Percentiles rank a stretch among this genome's conserved stretches.
These are phyloP conservation scores for Morphnarchus princeps DNA, from an alignment of 2,113 vertebrate species.

Conservation along the genomic window DNA sequence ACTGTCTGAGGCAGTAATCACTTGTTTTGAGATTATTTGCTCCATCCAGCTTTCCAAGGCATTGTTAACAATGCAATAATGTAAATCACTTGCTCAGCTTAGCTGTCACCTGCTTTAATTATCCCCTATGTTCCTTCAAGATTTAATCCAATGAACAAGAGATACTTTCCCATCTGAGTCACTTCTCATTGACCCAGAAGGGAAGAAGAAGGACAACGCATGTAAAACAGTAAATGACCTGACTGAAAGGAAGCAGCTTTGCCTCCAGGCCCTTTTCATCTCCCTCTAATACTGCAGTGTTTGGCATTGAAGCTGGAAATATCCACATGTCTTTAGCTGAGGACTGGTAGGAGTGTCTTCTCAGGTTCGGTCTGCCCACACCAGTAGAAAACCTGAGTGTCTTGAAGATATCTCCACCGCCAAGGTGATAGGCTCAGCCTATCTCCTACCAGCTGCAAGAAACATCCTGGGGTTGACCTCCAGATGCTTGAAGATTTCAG, in stretches of 20 bases:
- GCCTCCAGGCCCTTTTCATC: background rate
- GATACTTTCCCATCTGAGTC: constrained; percentile 1
- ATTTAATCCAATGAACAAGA: background rate
- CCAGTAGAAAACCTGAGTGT: background rate
- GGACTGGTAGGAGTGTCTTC: background rate
- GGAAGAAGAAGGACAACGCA: background rate
- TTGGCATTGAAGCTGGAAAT: background rate
- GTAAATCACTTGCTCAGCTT: background rate
- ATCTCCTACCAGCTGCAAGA: background rate
- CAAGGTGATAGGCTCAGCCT: background rate
- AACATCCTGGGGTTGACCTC: background rate
- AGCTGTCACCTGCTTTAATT: constrained; percentile 20
- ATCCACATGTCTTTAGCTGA: background rate
- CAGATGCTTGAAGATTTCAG: background rate
- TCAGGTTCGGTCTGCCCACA: background rate
- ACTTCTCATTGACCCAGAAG: background rate
- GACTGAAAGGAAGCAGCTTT: background rate
- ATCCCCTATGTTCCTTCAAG: background rate
- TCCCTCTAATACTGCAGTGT: background rate
- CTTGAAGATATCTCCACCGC: background rate
- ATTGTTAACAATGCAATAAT: background rate
- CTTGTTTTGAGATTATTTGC: background rate
- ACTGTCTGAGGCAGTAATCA: background rate
- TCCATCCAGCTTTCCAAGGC: constrained; percentile 2
- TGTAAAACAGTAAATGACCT: background rate